These are phyloP conservation scores for Drosophila mettleri DNA, from an alignment of 2,888 invertebrate species.

Conservation along the genomic window DNA sequence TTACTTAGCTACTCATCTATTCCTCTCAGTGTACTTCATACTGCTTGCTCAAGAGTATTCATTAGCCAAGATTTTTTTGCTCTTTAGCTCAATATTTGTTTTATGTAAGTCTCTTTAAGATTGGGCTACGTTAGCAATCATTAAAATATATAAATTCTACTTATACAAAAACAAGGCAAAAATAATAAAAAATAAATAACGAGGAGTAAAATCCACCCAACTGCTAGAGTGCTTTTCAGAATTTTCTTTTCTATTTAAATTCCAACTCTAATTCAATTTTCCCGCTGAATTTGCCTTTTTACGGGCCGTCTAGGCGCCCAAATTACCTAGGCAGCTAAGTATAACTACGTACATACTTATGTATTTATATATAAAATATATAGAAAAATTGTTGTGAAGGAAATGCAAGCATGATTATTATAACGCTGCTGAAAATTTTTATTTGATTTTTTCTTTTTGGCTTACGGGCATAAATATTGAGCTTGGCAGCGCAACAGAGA, in stretches of 20 bases:
- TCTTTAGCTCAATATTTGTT: not conserved
- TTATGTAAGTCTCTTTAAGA: conserved; percentile 23
- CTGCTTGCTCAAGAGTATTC: not conserved
- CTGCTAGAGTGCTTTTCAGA: conserved; percentile 11
- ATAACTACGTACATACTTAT: conserved; percentile 14
- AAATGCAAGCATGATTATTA: conserved; percentile 69
- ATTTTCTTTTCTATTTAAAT: conserved; percentile 63
- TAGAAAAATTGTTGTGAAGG: conserved; percentile 37
- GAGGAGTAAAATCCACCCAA: conserved; percentile 5
- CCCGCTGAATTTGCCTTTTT: conserved; percentile 65
- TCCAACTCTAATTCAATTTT: conserved; percentile 74
- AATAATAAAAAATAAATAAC: not conserved
- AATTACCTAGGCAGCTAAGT: conserved; percentile 49
- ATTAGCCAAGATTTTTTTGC: not conserved
- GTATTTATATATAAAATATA: conserved; percentile 10
- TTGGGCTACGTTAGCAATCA: conserved; percentile 53
- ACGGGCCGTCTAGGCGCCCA: conserved; percentile 38
- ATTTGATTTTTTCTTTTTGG: conserved; percentile 31
- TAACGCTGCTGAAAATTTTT: conserved; percentile 39
- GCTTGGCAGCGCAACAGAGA: conserved; percentile 7
- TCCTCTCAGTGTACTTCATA: not conserved
- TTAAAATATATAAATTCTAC: conserved; percentile 62
- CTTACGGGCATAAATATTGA: conserved; percentile 32
- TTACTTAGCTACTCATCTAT: not conserved
- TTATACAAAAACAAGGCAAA: conserved; percentile 50